Evolutionary conservation across 2,797 vertebrate species (phyloP), one percentile per base, ranked within the genome.

Genomic region (Pipistrellus pygmaeus): DNA sequence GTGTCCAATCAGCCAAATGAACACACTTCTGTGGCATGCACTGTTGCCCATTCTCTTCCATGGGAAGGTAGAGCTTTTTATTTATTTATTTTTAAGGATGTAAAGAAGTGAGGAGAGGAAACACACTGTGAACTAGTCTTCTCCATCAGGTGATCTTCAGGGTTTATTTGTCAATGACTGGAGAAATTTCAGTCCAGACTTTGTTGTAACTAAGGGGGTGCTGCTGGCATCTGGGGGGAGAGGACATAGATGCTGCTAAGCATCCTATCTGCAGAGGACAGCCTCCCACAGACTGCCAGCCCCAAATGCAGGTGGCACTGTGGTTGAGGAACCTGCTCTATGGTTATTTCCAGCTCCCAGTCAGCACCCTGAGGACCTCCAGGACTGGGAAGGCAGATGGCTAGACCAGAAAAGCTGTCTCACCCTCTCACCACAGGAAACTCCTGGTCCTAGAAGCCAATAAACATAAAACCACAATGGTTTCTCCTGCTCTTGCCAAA

Each of bases 401-500:
- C 27, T 48, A 75, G 17, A 9, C 32, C 32, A 64, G 48, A 64
- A 81, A 91, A 89, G 15, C 35, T 11, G 38, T 41, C 41, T 76
- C n/a, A 13, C 3, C 11, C 11, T 46, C 35, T 73, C 72, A 10
- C 10, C 44, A 9, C 25, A 92, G 17, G 17, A 85, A 75, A 41
- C 9, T 53, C 13, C 85, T 95, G 41, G 60, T 60, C 48, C 38
- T 44, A 46, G 66, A 89, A 91, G 35, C 35, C 51, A 85, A 48
- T 44, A 62, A 85, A 66, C 51, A 32, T 82, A 78, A 78, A 94
- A 48, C 10, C 55, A 30, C 72, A 8, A 90, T 82, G 12, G 25
- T 88, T 88, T 71, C 82, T 85, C n/a, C 46, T 41, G 10, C 48
- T 94, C 73, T 71, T 53, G 46, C 95, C 89, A 91, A 92, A 87